Conservation (phyloP, 2,888 invertebrate genomes). For the Nemoura dubitans region DNA sequence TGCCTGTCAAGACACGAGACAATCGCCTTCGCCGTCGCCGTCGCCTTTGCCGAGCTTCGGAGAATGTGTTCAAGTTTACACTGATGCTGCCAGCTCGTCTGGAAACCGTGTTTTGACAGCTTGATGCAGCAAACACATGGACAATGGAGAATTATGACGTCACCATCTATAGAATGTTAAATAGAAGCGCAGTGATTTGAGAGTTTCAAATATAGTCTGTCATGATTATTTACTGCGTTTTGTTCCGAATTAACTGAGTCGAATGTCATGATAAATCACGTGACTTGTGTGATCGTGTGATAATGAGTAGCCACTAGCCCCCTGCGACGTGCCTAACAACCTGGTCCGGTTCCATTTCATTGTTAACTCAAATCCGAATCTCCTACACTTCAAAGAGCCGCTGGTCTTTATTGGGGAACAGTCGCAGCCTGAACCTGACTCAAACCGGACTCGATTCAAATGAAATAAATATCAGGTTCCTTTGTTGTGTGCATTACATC, state of each 20-base stretch:
- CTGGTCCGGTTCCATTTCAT: neutral
- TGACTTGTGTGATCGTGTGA: neutral
- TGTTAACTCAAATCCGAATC: neutral
- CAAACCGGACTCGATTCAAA: neutral
- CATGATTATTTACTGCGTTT: neutral
- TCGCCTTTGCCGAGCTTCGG: neutral
- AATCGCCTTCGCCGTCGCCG: neutral
- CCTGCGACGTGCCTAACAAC: neutral
- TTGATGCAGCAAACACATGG: neutral
- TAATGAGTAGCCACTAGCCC: neutral
- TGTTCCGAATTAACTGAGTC: neutral
- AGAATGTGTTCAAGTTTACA: neutral
- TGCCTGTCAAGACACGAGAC: neutral
- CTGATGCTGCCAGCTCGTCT: neutral
- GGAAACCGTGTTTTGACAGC: neutral
- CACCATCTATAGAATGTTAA: neutral
- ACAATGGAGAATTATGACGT: constrained; percentile 7
- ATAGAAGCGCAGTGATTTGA: neutral
- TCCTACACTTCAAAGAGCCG: neutral
- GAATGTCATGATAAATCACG: neutral
- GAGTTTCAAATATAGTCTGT: neutral
- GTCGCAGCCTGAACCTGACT: no score
- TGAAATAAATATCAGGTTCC: neutral
- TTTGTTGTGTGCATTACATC: neutral
- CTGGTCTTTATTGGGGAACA: neutral